phyloP scores from a whole-genome alignment of 2,888 invertebrate genomes.

The Xanthia togata region DNA sequence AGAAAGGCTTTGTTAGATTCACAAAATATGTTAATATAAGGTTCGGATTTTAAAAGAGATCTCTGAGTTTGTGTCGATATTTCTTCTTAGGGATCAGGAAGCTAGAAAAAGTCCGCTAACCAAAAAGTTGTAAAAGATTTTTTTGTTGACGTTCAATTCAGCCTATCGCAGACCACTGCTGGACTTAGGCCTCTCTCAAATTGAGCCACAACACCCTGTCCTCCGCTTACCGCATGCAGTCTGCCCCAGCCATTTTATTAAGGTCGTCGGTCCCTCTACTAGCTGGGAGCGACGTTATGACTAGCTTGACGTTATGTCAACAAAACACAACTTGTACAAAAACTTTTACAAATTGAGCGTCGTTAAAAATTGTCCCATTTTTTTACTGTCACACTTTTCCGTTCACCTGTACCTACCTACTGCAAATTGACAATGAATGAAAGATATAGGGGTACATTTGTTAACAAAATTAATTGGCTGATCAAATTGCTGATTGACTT shows the following conservation, averaged over 20 bases:
- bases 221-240: no score
- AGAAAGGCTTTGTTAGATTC: neutral
- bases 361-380: neutral
- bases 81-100: neutral
- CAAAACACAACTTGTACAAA: no score
- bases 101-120: neutral
- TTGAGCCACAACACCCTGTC: no score
- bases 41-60: no score
- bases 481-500: slow-evolving; percentile 52
- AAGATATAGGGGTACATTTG: slow-evolving; percentile 36
- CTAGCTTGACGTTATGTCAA: no score
- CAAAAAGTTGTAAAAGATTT: neutral
- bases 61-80: neutral
- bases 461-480: slow-evolving; percentile 51
- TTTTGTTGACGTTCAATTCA: no score
- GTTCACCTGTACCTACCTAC: slow-evolving; percentile 27
- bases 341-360: neutral
- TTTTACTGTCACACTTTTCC: slow-evolving; percentile 8
- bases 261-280: no score
- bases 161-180: no score
- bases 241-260: no score
- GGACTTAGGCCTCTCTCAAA: no score
- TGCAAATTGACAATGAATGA: slow-evolving; percentile 36
- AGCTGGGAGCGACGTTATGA: no score
- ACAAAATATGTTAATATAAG: neutral